phyloP scores from a whole-genome alignment of 2,113 vertebrate genomes.

The Paraplagusia blochii region DNA sequence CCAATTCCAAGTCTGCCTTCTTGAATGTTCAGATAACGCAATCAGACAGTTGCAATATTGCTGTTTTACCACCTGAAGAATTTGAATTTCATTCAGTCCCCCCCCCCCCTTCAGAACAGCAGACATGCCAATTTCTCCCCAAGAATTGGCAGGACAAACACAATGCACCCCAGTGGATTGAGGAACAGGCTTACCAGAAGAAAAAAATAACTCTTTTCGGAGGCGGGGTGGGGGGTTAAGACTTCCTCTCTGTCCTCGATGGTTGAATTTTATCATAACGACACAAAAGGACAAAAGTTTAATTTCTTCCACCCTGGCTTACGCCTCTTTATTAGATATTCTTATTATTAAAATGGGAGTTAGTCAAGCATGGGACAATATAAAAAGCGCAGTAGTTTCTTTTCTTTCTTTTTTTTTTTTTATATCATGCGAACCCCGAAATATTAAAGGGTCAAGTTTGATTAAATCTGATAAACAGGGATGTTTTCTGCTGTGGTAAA shows the following conservation, averaged over 20 bases:
- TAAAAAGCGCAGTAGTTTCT: conserved; percentile 35
- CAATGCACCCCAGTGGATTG: conserved; percentile 58
- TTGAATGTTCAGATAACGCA: conserved; percentile 73
- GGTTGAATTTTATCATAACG: conserved; percentile 59
- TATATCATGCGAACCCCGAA: conserved; percentile 31
- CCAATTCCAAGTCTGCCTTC: conserved; percentile 72
- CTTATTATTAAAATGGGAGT: conserved; percentile 69
- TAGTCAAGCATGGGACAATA: conserved; percentile 49
- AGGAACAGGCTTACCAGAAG: conserved; percentile 59
- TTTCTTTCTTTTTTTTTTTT: too few species aligned
- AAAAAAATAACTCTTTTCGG: conserved; percentile 50
- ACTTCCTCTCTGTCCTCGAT: conserved; percentile 32
- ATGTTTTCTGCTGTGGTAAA: conserved; percentile 1
- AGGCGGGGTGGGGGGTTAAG: too few species aligned
- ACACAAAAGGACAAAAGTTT: conserved; percentile 50
- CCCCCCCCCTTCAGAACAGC: conserved; percentile 60
- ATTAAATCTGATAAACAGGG: conserved; percentile 38
- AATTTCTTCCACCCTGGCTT: conserved; percentile 49
- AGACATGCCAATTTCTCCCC: conserved; percentile 63
- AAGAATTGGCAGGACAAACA: conserved; percentile 66
- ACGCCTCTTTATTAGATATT: conserved; percentile 52
- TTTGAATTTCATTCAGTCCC: conserved; percentile 70
- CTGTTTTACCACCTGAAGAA: conserved; percentile 73
- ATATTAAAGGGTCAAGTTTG: conserved; percentile 38
- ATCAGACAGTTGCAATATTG: conserved; percentile 74